These are phyloP conservation scores for Diarsia brunnea DNA, from an alignment of 2,888 invertebrate species.

Conservation along the genomic window DNA sequence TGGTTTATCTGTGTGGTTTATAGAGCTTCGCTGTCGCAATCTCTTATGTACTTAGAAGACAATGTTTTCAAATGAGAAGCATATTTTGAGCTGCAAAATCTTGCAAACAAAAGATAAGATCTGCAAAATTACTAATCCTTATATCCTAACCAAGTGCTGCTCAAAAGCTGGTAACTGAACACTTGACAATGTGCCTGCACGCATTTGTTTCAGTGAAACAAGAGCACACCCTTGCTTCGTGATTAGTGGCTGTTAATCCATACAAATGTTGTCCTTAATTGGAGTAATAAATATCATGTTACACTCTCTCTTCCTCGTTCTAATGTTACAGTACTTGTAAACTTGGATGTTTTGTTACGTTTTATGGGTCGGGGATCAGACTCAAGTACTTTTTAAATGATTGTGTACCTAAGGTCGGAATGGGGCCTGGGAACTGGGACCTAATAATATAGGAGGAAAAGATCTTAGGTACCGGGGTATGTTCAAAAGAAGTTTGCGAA, in stretches of 20 bases:
- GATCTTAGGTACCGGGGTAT: background rate
- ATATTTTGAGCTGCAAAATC: background rate
- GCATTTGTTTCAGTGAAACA: constrained; percentile 25
- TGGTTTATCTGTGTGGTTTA: constrained; percentile 1
- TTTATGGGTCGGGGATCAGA: constrained; percentile 20
- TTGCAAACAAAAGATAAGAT: background rate
- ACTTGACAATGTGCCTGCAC: constrained; percentile 8
- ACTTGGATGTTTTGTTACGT: constrained; percentile 32
- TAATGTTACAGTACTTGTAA: constrained; percentile 48
- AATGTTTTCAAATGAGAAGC: background rate
- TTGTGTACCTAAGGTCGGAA: background rate
- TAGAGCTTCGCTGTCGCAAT: background rate
- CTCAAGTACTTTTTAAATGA: constrained; percentile 19
- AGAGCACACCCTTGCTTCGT: constrained; percentile 52
- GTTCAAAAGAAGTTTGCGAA: background rate
- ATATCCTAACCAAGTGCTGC: background rate
- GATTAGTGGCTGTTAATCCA: constrained; percentile 70
- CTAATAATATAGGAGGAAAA: constrained; percentile 1
- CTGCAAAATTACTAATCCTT: background rate
- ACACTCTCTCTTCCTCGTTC: constrained; percentile 77
- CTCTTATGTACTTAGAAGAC: background rate
- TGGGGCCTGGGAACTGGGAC: constrained; percentile 14
- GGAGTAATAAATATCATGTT: constrained; percentile 76
- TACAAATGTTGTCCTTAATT: constrained; percentile 75
- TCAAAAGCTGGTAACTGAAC: constrained; percentile 6